phyloP scores from a whole-genome alignment of 1,140 invertebrate genomes.

The Adoxophyes honmai region DNA sequence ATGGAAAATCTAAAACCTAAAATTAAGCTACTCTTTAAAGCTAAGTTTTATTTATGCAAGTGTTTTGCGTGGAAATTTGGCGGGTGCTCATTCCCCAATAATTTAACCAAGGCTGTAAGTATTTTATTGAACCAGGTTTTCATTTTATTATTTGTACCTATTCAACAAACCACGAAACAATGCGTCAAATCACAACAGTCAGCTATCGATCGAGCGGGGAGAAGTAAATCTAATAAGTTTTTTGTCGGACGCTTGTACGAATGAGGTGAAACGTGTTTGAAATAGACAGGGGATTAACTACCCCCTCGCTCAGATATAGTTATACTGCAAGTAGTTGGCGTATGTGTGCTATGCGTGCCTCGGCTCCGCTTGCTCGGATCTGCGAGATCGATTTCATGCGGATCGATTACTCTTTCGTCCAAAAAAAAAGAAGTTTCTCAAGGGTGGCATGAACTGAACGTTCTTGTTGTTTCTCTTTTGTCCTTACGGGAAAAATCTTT shows the following conservation, averaged over 20 bases:
- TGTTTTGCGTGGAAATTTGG: too few species aligned
- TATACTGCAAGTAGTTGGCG: constrained; percentile 20
- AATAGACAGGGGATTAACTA: constrained; percentile 75
- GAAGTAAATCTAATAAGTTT: constrained; percentile 73
- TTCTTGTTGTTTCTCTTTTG: not conserved
- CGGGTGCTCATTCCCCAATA: too few species aligned
- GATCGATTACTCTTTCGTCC: constrained; percentile 54
- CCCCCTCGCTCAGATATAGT: constrained; percentile 53
- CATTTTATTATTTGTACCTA: not conserved
- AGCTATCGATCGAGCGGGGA: constrained; percentile 51
- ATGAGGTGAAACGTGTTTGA: constrained; percentile 75
- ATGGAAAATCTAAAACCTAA: too few species aligned
- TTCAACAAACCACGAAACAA: constrained; percentile 21
- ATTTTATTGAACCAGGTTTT: too few species aligned
- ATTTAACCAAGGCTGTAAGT: too few species aligned
- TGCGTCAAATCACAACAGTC: constrained; percentile 49
- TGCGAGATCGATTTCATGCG: constrained; percentile 51
- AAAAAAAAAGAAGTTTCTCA: constrained; percentile 22
- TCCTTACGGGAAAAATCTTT: not conserved
- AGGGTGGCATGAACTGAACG: constrained; percentile 17
- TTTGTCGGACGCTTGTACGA: constrained; percentile 69
- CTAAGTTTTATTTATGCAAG: too few species aligned
- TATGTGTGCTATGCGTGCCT: constrained; percentile 41
- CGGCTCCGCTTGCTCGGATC: constrained; percentile 35
- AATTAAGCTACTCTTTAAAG: too few species aligned